Conservation (phyloP, 2,113 vertebrate species). For the Hepsetus odoe region DNA sequence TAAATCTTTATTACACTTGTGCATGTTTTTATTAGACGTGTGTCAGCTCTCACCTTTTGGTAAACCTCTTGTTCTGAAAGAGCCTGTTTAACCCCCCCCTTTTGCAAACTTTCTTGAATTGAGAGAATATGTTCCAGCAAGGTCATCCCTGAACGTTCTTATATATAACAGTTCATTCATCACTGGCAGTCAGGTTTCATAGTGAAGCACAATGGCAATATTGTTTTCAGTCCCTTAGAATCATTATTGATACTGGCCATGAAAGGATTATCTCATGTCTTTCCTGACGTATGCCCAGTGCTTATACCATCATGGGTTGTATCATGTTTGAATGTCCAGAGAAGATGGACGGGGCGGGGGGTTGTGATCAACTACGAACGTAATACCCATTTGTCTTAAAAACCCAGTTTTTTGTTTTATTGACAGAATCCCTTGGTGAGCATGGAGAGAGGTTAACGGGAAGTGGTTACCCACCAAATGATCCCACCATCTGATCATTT, state of each 20-base stretch:
- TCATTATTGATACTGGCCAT: too few species aligned
- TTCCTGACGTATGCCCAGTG: too few species aligned
- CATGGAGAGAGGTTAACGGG: background rate
- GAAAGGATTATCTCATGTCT: too few species aligned
- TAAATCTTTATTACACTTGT: constrained; percentile 67
- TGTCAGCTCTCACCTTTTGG: constrained; percentile 53
- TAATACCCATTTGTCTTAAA: background rate
- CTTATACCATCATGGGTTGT: too few species aligned
- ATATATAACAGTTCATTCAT: background rate
- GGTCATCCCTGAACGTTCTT: background rate
- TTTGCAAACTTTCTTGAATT: background rate
- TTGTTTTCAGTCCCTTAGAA: too few species aligned
- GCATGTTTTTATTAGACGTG: constrained; percentile 66
- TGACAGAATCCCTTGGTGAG: background rate
- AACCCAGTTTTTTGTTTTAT: background rate
- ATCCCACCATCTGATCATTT: too few species aligned
- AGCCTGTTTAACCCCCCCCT: background rate
- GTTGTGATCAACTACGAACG: background rate
- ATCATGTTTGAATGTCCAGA: background rate
- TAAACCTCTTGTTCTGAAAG: constrained; percentile 1
- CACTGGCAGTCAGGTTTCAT: too few species aligned
- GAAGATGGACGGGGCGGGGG: too few species aligned
- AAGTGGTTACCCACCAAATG: too few species aligned
- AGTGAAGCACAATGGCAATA: too few species aligned
- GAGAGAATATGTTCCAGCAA: background rate